These are phyloP conservation scores for Chaitophorus viminalis DNA, from an alignment of 2,888 invertebrate genomes.

Conservation along the genomic window DNA sequence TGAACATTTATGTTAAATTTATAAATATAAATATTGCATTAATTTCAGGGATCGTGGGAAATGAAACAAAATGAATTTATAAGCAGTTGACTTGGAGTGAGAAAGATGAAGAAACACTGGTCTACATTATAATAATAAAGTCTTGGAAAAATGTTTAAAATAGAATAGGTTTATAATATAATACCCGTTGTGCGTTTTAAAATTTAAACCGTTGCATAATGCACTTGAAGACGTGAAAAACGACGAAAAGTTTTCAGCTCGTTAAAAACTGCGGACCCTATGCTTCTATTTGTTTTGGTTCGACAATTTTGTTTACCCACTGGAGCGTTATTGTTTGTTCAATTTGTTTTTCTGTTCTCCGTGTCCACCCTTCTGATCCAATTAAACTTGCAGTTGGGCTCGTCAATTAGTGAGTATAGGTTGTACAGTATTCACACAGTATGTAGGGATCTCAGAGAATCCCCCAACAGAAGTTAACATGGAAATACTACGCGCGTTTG, in stretches of 20 bases:
- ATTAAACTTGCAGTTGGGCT: conserved; percentile 48
- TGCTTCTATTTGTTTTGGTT: conserved; percentile 50
- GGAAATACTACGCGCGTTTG: conserved; percentile 22
- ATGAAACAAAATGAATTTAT: no score
- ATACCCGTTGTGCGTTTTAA: no score
- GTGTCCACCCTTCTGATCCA: conserved; percentile 51
- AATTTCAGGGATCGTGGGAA: no score
- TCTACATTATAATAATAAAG: neutral
- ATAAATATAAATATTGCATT: no score
- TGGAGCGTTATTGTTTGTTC: conserved; percentile 59
- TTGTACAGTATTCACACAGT: neutral
- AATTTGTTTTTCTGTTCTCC: conserved; percentile 55
- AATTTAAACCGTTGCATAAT: neutral
- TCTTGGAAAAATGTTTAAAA: neutral
- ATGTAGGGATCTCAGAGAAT: neutral
- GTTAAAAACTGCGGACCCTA: conserved; percentile 44
- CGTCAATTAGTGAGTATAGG: conserved; percentile 57
- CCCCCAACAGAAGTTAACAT: conserved; percentile 39
- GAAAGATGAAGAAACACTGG: neutral
- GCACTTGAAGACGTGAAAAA: conserved; percentile 1
- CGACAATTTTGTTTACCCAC: conserved; percentile 56
- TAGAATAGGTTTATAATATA: no score
- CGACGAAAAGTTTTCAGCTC: conserved; percentile 32
- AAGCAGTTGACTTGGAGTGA: no score
- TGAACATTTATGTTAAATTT: no score